phyloP scores from a whole-genome alignment of 2,113 vertebrate genomes.

The Plectropomus leopardus region DNA sequence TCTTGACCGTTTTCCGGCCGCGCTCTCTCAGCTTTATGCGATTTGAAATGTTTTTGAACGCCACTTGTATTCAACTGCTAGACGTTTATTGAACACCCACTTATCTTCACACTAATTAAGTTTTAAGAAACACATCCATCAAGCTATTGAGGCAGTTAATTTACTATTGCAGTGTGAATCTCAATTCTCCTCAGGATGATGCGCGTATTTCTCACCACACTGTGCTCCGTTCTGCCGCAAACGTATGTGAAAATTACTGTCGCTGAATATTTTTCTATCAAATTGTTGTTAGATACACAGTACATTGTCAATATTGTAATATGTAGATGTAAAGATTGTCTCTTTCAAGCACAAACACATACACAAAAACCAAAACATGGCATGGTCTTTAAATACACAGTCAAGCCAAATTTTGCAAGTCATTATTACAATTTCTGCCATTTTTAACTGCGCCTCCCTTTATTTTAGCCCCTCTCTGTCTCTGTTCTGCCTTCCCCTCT shows the following conservation, averaged over 20 bases:
- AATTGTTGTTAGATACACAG: neutral
- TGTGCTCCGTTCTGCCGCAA: slow-evolving; percentile 35
- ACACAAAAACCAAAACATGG: too few relatives aligned
- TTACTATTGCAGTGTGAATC: slow-evolving; percentile 73
- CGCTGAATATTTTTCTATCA: neutral
- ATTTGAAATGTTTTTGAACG: slow-evolving; percentile 80
- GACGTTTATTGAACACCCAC: slow-evolving; percentile 85
- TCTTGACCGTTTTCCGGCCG: slow-evolving; percentile 10
- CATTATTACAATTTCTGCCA: slow-evolving; percentile 71
- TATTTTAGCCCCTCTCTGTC: slow-evolving; percentile 71
- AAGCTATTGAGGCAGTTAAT: slow-evolving; percentile 84
- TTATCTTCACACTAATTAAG: slow-evolving; percentile 87
- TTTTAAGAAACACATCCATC: slow-evolving; percentile 87
- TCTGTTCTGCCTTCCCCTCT: slow-evolving; percentile 91
- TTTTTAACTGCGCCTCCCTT: slow-evolving; percentile 55
- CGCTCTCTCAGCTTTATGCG: slow-evolving; percentile 52
- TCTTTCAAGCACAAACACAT: too few relatives aligned
- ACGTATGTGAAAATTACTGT: neutral
- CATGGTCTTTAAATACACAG: slow-evolving; percentile 48
- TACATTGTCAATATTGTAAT: neutral
- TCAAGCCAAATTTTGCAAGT: slow-evolving; percentile 55
- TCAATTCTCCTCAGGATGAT: slow-evolving; percentile 60
- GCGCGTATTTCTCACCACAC: slow-evolving; percentile 47
- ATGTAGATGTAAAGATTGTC: too few relatives aligned
- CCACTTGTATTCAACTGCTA: slow-evolving; percentile 78